Base-by-base conservation (phyloP, 2,113 vertebrate genomes). In the Gymnocephalus cernua region DNA sequence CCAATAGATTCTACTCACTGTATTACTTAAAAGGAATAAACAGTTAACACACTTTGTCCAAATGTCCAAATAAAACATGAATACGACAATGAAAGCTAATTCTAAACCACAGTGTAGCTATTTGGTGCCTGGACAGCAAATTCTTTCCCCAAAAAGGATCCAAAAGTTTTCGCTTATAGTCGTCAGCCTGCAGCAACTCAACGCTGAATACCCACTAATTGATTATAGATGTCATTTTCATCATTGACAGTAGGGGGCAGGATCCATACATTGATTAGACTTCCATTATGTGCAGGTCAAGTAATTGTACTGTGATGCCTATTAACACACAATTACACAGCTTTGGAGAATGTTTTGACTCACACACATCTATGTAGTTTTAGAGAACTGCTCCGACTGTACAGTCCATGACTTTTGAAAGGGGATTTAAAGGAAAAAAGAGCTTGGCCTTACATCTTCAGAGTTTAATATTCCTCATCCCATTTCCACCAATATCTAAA, bases 221-320 rank as follows among this genome's bases (percentile, higher is more conserved):
- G 93, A 93, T 94, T 94, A 93, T 91, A 87, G 88, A 90, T 92
- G 93, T 88, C 65, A 80, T 93, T 91, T 90, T 78, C 91, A 85
- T 87, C 86, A 93, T 92, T 93, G 92, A 89, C 93, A 93, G 86
- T 81, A 93, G 91, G 87, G 91, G 91, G 90, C 91, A 93, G 88
- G 77, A 91, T 94, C 93, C 84, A 93, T 94, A 89, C 89, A 93
- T 94, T 91, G 91, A 93, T 92, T 86, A 54, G 74, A 77, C 82
- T 81, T 82, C 84, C 78, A 82, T 87, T 90, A 77, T 85, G 51
- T 72, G 64, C 63, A 82, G 58, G 80, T 63, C 77, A n/a, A 77
- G 86, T 84, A 83, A 92, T 92, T 88, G 83, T 79, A 64, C 50
- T 77, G 69, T 27, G 83, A 66, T 57, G 83, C 88, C 82, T 70